Evolutionary conservation across 2,888 invertebrate genomes (phyloP), one percentile per base, ranked within the genome.

Genomic region (Pseudolycoriella hygida): DNA sequence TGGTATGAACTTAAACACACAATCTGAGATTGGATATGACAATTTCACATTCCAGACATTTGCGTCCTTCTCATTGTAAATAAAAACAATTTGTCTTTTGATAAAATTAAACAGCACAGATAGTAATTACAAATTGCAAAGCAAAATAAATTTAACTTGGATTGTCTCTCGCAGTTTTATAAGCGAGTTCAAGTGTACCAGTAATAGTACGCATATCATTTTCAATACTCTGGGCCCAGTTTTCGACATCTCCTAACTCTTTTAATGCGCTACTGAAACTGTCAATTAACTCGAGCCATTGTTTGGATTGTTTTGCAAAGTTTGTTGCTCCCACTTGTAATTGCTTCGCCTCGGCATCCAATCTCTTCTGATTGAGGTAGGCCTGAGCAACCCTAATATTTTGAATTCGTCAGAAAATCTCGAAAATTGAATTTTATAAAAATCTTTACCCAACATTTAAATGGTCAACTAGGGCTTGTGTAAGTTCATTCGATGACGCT

Each of bases 221-320:
- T 65, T 98, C 97, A 55, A 98, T 97, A 52, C 88, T 92, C 52
- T 84, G 77, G 0, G 97, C 90, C 97, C 97, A 98, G 62, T 94
- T 97, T 61, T 97, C 94, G 1, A 96, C 94, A 70, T 98, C 97
- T 1, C 98, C 98, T 45, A 98, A 78, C 70, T 98, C 97, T 55
- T 96, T 87, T 2, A 90, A 67, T 1, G 87, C 81, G 57, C 84
- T 78, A 55, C 86, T 87, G 56, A 89, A 88, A 49, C 80, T 80
- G 61, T 89, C 88, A 1, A 89, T 85, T 43, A 97, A 70, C 50
- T 80, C 80, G n/a, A 96, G 67, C 97, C 97, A 98, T 56, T 94
- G 93, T 52, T 89, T 84, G 0, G 96, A 94, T 64, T 97, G 96
- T 65, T 93, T 93, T 0, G 90, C 80, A 69, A 98, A 93, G 60